Percentiles rank a stretch among this genome's conserved stretches.
Conservation (phyloP, 2,888 invertebrate species). For the Anodontia alba region DNA sequence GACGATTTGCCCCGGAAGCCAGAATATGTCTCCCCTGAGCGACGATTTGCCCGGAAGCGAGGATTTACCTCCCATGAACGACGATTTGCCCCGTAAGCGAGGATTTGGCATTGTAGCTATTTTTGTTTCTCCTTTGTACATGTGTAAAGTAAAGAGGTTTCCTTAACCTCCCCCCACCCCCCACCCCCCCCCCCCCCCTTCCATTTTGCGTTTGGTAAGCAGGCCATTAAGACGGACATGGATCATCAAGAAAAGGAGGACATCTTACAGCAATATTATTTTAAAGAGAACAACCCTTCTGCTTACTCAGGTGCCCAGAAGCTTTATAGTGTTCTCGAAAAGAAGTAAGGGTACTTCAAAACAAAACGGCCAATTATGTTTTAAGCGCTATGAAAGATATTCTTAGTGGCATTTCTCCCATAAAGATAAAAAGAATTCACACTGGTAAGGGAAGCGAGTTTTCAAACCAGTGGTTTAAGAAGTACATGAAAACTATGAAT, state of each 20-base stretch:
- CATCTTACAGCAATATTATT: conserved; percentile 42
- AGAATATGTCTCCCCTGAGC: no score
- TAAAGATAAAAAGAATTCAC: conserved; percentile 22
- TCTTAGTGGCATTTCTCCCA: conserved; percentile 21
- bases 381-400: conserved; percentile 38
- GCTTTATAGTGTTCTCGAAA: conserved; percentile 30
- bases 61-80: no score
- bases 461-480: conserved; percentile 46
- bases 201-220: neutral
- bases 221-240: neutral
- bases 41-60: no score
- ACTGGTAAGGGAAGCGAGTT: conserved; percentile 30
- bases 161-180: no score
- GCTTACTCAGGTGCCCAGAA: conserved; percentile 38
- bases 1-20: no score
- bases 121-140: no score
- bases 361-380: conserved; percentile 28
- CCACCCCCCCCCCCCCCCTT: no score
- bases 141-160: no score
- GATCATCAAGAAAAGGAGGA: conserved; percentile 26
- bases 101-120: no score
- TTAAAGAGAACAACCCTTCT: conserved; percentile 33
- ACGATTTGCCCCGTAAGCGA: no score
- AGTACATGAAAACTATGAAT: conserved; percentile 35
- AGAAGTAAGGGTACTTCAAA: conserved; percentile 41